Percentiles rank a stretch among this genome's conserved stretches.
phyloP scores from a whole-genome alignment of 1,140 invertebrate genomes.

The Hycleus phaleratus region DNA sequence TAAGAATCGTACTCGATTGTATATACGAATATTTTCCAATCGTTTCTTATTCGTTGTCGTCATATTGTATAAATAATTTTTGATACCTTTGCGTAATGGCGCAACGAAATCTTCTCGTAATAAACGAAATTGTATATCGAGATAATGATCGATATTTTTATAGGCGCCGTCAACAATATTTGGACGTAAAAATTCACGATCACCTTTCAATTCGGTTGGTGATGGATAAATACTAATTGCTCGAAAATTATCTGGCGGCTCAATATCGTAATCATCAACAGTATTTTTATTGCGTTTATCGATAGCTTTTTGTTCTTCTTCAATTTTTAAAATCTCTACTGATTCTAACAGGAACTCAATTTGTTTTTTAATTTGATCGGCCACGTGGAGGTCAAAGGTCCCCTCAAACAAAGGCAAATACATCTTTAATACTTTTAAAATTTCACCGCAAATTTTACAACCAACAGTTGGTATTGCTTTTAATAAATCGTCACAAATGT shows the following conservation, averaged over 20 bases:
- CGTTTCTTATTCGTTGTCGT: conserved; percentile 15
- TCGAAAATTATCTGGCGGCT: conserved; percentile 43
- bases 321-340: conserved; percentile 31
- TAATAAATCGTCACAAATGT: background rate
- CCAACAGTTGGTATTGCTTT: conserved; percentile 21
- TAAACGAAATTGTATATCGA: conserved; percentile 69
- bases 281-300: background rate
- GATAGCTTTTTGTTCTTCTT: conserved; percentile 28
- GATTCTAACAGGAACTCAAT: conserved; percentile 34
- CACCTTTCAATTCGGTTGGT: conserved; percentile 33
- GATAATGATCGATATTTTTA: conserved; percentile 57
- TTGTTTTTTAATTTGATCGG: conserved; percentile 32
- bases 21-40: conserved; percentile 32
- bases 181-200: conserved; percentile 15
- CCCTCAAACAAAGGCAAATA: conserved; percentile 38
- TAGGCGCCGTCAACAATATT: conserved; percentile 58
- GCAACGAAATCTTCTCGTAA: conserved; percentile 65
- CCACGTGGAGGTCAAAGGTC: conserved; percentile 34
- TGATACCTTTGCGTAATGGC: conserved; percentile 51
- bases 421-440: conserved; percentile 38
- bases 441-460: conserved; percentile 35
- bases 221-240: conserved; percentile 43
- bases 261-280: conserved; percentile 21
- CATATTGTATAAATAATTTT: conserved; percentile 34
- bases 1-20: conserved; percentile 24